A percentile compares a stretch with the other conserved stretches of the same genome.
Evolutionary conservation across 1,140 invertebrate genomes (phyloP).

Genomic region (Arion vulgaris): DNA sequence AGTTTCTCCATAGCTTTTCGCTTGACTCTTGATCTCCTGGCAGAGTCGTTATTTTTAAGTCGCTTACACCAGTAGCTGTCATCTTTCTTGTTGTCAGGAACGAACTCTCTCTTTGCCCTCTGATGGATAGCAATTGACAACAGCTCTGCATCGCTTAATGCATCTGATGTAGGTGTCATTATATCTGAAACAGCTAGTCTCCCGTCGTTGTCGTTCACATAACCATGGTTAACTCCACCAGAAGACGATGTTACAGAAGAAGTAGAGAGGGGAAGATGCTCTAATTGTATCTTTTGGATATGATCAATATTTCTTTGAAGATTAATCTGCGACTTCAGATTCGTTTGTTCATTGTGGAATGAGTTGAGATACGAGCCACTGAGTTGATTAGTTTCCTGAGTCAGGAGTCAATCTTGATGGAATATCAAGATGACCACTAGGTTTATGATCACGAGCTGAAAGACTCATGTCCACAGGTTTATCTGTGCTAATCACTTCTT

Average conservation of each 20-base stretch:
- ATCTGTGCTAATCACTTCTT: not conserved
- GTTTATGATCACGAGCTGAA: not conserved
- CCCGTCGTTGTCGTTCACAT: not conserved
- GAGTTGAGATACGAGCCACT: not conserved
- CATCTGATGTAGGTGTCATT: not conserved
- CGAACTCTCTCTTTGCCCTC: slow-evolving; percentile 54
- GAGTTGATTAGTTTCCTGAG: not conserved
- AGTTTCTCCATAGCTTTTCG: slow-evolving; percentile 52
- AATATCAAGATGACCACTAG: not conserved
- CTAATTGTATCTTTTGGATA: not conserved
- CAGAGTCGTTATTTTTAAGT: slow-evolving; percentile 58
- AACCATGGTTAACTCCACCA: not conserved
- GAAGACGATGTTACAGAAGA: not conserved
- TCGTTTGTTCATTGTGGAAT: not conserved
- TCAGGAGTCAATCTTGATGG: not conserved
- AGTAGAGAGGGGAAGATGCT: not conserved
- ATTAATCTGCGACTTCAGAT: not conserved
- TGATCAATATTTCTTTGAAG: not conserved
- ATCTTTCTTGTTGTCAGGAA: slow-evolving; percentile 55
- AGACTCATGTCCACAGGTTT: not conserved
- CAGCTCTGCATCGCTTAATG: not conserved
- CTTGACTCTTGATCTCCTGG: slow-evolving; percentile 53
- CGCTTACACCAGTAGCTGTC: slow-evolving; percentile 54
- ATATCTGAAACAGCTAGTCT: not conserved
- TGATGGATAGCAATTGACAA: slow-evolving; percentile 8